A percentile compares a stretch with the other conserved stretches of the same genome.
Evolutionary conservation across 2,113 vertebrate species (phyloP).

Genomic region (Barnardius zonarius): DNA sequence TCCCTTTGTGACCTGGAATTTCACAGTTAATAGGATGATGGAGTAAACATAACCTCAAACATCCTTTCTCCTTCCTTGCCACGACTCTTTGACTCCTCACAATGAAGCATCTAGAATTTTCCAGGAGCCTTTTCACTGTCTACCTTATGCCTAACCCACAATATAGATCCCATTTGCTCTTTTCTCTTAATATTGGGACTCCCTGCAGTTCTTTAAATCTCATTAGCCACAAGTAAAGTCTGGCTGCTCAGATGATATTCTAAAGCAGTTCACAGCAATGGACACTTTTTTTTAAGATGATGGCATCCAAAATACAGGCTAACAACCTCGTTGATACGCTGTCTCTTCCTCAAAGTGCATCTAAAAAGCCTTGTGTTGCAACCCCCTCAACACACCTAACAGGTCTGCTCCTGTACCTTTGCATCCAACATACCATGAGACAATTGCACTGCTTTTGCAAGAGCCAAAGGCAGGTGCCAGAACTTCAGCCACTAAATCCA

Average conservation of each 20-base stretch:
- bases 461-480: background rate
- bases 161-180: background rate
- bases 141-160: background rate
- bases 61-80: background rate
- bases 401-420: background rate
- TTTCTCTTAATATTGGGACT: background rate
- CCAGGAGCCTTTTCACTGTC: background rate
- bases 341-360: background rate
- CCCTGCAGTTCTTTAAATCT: background rate
- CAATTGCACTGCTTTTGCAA: background rate
- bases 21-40: background rate
- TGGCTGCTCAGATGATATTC: background rate
- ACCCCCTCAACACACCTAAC: background rate
- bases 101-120: constrained; percentile 2
- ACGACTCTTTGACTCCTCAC: background rate
- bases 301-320: background rate
- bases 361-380: background rate
- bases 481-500: background rate
- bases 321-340: background rate
- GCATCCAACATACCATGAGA: background rate
- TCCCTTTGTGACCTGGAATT: background rate
- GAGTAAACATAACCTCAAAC: constrained; percentile 15
- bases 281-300: background rate
- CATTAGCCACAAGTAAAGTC: background rate
- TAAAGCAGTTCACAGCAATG: background rate